A percentile compares a stretch with the other conserved stretches of the same genome.
phyloP scores from a whole-genome alignment of 2,797 vertebrate genomes.

The Sebastes trivittatus region DNA sequence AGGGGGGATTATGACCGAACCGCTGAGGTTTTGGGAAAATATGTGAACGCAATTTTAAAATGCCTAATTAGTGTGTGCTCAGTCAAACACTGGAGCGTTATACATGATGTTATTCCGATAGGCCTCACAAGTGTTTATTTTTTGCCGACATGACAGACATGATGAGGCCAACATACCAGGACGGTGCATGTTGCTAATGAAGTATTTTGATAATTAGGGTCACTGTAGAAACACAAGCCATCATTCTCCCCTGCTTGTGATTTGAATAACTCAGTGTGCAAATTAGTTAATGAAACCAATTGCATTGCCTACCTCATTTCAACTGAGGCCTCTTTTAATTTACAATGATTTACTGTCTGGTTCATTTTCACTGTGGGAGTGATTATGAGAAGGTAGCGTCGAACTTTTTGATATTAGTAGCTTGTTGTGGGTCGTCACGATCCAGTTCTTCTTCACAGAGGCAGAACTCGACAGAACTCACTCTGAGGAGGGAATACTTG shows the following conservation, averaged over 20 bases:
- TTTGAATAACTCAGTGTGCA: conserved; percentile 86
- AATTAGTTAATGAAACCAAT: conserved; percentile 84
- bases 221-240: conserved; percentile 81
- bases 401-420: conserved; percentile 65
- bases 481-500: not conserved
- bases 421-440: conserved; percentile 39
- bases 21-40: conserved; percentile 1
- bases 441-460: conserved; percentile 29
- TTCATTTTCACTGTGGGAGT: conserved; percentile 38
- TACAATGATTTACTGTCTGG: conserved; percentile 68
- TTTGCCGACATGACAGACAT: conserved; percentile 41
- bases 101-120: conserved; percentile 10
- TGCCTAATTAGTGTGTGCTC: conserved; percentile 32
- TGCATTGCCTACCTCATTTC: conserved; percentile 73
- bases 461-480: not conserved
- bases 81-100: conserved; percentile 26
- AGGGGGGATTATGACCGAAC: not conserved
- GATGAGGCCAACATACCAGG: conserved; percentile 62
- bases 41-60: conserved; percentile 27
- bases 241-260: conserved; percentile 81
- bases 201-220: conserved; percentile 86
- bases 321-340: conserved; percentile 77
- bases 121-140: conserved; percentile 31
- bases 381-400: conserved; percentile 51
- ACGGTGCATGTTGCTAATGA: conserved; percentile 75